Evolutionary conservation across 2,888 invertebrate genomes (phyloP).

Genomic region (Microplitis deprimator): DNA sequence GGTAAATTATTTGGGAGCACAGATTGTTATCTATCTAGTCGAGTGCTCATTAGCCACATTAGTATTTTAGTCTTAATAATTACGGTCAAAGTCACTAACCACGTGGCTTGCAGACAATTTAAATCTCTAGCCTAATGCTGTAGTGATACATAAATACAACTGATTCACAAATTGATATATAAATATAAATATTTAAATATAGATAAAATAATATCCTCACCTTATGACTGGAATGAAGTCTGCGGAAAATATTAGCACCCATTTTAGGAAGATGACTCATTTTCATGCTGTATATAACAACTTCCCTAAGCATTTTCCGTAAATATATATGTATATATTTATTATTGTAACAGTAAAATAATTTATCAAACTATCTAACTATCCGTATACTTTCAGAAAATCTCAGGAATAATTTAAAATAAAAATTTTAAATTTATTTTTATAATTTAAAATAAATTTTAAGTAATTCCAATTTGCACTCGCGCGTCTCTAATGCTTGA

Average conservation of each 20-base stretch:
- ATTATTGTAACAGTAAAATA: slow-evolving; percentile 4
- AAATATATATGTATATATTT: background rate
- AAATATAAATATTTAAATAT: no score
- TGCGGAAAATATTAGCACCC: slow-evolving; percentile 53
- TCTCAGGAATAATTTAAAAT: no score
- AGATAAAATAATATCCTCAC: slow-evolving; percentile 46
- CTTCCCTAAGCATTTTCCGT: slow-evolving; percentile 52
- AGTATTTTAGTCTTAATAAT: slow-evolving; percentile 54
- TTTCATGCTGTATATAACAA: slow-evolving; percentile 48
- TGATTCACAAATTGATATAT: no score
- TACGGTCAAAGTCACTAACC: slow-evolving; percentile 54
- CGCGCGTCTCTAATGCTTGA: background rate
- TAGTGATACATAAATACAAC: no score
- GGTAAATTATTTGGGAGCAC: no score
- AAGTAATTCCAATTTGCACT: background rate
- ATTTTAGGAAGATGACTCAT: slow-evolving; percentile 55
- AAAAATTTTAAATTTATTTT: no score
- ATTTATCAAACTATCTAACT: no score
- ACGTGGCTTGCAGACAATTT: background rate
- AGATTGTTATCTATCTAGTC: no score
- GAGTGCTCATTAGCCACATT: no score
- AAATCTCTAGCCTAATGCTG: background rate
- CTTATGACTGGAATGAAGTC: slow-evolving; percentile 57
- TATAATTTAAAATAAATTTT: no score
- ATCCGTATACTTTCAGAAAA: no score